Base-by-base conservation (phyloP, 2,888 invertebrate genomes). In the Drosophila birchii region DNA sequence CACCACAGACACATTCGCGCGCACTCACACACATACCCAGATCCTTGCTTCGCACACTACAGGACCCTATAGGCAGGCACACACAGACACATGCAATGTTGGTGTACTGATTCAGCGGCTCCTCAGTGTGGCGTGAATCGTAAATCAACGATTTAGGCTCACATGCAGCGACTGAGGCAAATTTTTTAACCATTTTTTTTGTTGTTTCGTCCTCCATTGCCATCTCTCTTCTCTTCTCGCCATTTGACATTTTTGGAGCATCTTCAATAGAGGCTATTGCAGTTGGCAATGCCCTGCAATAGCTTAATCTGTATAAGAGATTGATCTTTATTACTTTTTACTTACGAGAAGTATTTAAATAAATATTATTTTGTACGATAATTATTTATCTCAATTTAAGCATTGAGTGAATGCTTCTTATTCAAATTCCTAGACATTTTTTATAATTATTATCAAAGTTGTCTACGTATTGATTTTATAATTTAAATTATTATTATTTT, bases 121-220 rank as follows among this genome's bases (percentile, higher is more conserved):
- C 75, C 88, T 86, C 85, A 86, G 80, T 83, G 85, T 88, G 86
- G 85, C 86, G 86, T 86, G 80, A 87, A 87, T 82, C 88, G 90
- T 90, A 89, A 89, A 89, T 89, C 89, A 90, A 90, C 84, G 90
- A 89, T 88, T 89, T 90, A 85, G 86, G 80, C 84, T 73, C 81
- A 79, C 84, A 80, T 80, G 78, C 84, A 86, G 78, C 80, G 75
- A 72, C 73, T 63, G 44, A 72, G 70, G 73, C 56, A 66, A 66
- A 64, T 62, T 45, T 66, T 68, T 73, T 61, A 62, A 57, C 59
- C 73, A 68, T 76, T 74, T 60, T 64, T 70, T 63, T 54, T 32
- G n/a, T 23, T 36, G 20, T 53, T 36, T 23, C 51, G 43, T 49
- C 39, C 53, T 34, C 26, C 34, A 29, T 47, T 29, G 26, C 45